A percentile compares a stretch with the other conserved stretches of the same genome.
phyloP scores from a whole-genome alignment of 2,797 vertebrate species.

The Dermochelys coriacea region DNA sequence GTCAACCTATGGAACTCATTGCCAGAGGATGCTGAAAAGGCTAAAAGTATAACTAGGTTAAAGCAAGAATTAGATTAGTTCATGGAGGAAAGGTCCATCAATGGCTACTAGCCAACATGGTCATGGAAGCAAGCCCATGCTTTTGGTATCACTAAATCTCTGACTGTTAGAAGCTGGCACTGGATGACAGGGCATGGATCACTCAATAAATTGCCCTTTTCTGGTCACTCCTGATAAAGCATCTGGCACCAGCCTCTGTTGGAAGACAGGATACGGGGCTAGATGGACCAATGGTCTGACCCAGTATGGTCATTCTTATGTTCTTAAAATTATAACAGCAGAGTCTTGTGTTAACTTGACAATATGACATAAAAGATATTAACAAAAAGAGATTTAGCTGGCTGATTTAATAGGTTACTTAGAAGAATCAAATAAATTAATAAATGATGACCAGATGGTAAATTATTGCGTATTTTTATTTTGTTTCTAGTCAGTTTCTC shows the following conservation, averaged over 20 bases:
- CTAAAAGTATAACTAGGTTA: neutral
- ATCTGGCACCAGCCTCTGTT: neutral
- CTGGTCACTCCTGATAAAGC: neutral
- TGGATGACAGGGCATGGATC: neutral
- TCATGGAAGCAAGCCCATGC: too few species aligned
- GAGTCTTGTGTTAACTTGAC: slow-evolving; percentile 45
- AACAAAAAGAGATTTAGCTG: slow-evolving; percentile 53
- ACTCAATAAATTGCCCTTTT: neutral
- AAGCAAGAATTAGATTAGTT: too few species aligned
- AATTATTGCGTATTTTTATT: neutral
- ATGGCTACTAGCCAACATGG: too few species aligned
- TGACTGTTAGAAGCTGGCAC: neutral
- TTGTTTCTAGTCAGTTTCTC: slow-evolving; percentile 47
- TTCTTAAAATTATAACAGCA: neutral
- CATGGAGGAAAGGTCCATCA: too few species aligned
- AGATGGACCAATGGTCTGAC: neutral
- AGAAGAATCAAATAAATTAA: slow-evolving; percentile 25
- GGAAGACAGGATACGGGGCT: neutral
- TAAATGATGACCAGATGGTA: slow-evolving; percentile 49
- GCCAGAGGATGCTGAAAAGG: neutral
- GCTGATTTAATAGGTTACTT: slow-evolving; percentile 40
- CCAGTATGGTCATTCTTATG: neutral
- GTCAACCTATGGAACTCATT: neutral
- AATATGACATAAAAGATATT: slow-evolving; percentile 30
- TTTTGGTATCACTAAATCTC: neutral